Conservation (phyloP, 2,888 invertebrate species). For the Hypselothyrea guttata region DNA sequence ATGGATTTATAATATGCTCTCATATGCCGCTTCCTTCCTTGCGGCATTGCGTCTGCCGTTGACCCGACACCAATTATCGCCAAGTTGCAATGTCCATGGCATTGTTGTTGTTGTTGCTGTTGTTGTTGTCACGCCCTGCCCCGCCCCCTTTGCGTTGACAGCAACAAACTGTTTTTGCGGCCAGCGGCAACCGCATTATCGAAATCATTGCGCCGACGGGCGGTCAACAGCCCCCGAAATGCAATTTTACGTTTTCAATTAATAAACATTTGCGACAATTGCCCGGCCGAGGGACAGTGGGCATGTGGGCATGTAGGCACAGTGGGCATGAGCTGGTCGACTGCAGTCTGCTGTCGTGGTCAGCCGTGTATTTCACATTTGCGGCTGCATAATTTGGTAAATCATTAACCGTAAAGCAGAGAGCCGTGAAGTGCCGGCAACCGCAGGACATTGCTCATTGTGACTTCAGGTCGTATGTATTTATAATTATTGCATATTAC, state of each 20-base stretch:
- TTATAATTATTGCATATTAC: slow-evolving; percentile 36
- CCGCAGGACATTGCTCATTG: slow-evolving; percentile 54
- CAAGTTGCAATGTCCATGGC: slow-evolving; percentile 34
- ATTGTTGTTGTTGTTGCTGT: slow-evolving; percentile 32
- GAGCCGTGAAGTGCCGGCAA: slow-evolving; percentile 60
- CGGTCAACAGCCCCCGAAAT: slow-evolving; percentile 45
- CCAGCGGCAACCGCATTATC: slow-evolving; percentile 72
- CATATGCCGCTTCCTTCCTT: slow-evolving; percentile 3
- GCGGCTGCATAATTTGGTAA: slow-evolving; percentile 75
- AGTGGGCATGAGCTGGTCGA: neutral
- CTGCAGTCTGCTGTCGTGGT: slow-evolving; percentile 11
- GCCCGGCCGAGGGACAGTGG: slow-evolving; percentile 27
- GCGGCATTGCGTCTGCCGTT: slow-evolving; percentile 41
- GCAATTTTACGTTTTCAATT: slow-evolving; percentile 76
- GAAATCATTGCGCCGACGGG: slow-evolving; percentile 66
- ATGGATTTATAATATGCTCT: slow-evolving; percentile 14
- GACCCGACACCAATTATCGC: slow-evolving; percentile 68
- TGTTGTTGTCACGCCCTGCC: slow-evolving; percentile 16
- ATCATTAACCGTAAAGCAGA: slow-evolving; percentile 68
- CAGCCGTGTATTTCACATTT: slow-evolving; percentile 68
- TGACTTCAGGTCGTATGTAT: slow-evolving; percentile 28
- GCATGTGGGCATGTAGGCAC: no score
- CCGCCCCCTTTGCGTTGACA: slow-evolving; percentile 46
- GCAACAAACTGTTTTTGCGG: slow-evolving; percentile 76
- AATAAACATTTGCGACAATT: slow-evolving; percentile 73